A percentile compares a stretch with the other conserved stretches of the same genome.
These are phyloP conservation scores for Leptinotarsa texana DNA, from an alignment of 1,140 invertebrate species.

Conservation along the genomic window DNA sequence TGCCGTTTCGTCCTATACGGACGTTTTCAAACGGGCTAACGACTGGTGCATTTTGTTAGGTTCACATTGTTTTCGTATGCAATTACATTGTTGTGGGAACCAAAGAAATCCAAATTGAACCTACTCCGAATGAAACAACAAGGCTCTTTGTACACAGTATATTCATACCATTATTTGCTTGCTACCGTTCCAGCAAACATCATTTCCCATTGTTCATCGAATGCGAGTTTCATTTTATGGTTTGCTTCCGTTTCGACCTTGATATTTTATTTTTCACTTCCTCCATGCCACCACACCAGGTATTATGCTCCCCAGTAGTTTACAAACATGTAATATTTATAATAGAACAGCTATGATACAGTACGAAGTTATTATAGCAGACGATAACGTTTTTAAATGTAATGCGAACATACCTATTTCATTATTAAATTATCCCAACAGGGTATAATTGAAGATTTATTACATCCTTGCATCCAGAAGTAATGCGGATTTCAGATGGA, in stretches of 20 bases:
- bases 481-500: neutral
- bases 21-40: too few relatives aligned
- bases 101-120: too few relatives aligned
- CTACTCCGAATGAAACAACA: too few relatives aligned
- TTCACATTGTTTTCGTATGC: too few relatives aligned
- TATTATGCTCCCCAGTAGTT: constrained; percentile 21
- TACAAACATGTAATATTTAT: constrained; percentile 25
- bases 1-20: too few relatives aligned
- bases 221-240: constrained; percentile 9
- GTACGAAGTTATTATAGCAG: neutral
- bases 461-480: constrained; percentile 5
- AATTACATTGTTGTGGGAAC: too few relatives aligned
- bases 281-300: constrained; percentile 1
- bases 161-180: constrained; percentile 12
- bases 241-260: constrained; percentile 18
- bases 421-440: constrained; percentile 18
- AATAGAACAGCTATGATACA: constrained; percentile 12
- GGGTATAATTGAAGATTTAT: constrained; percentile 9
- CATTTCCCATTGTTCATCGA: constrained; percentile 16
- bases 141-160: too few relatives aligned
- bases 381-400: constrained; percentile 12
- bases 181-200: constrained; percentile 22
- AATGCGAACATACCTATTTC: constrained; percentile 13
- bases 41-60: too few relatives aligned
- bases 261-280: constrained; percentile 25